Evolutionary conservation across 2,888 invertebrate genomes (phyloP), one percentile per base, ranked within the genome.

Genomic region (Lymantria monacha): DNA sequence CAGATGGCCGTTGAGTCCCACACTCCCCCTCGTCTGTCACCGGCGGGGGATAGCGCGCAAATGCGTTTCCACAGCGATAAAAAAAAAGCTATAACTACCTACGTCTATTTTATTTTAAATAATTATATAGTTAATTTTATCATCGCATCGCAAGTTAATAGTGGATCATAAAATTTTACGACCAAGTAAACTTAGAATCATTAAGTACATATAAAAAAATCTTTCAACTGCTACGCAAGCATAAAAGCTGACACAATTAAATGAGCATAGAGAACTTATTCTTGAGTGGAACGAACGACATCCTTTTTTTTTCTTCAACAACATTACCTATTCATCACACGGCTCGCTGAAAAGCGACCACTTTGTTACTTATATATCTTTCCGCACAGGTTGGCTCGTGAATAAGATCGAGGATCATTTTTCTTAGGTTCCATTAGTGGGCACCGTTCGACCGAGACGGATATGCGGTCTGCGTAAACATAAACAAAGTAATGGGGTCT

Each of bases 301-400:
- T 76, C 73, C 22, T 22, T 22, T 22, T 73, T 72, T 72, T 69
- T 74, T 72, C 71, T 68, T 64, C 67, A 59, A 59, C 60, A 74
- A 78, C 80, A 80, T 83, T 79, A 81, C 74, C 79, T 76, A 84
- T 84, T 80, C 81, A 81, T 84, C 83, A 83, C 76, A 68, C 65
- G 70, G 66, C 71, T 68, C 66, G 67, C 69, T 76, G 75, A 79
- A 83, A 83, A 81, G 77, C 79, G 72, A 58, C 74, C 78, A 79
- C 79, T 82, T 79, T 72, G 76, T 76, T 77, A 68, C 69, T 71
- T 67, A 70, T 66, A 71, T 65, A 72, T 71, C 71, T 68, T 64
- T 63, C 57, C 66, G 56, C 68, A 53, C 59, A 69, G 64, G 65
- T 64, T 69, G 58, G 59, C 61, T 63, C 65, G 66, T 57, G 58